Evolutionary conservation across 2,797 vertebrate species (phyloP), one percentile per base, ranked within the genome.

Genomic region (Anniella stebbinsi): DNA sequence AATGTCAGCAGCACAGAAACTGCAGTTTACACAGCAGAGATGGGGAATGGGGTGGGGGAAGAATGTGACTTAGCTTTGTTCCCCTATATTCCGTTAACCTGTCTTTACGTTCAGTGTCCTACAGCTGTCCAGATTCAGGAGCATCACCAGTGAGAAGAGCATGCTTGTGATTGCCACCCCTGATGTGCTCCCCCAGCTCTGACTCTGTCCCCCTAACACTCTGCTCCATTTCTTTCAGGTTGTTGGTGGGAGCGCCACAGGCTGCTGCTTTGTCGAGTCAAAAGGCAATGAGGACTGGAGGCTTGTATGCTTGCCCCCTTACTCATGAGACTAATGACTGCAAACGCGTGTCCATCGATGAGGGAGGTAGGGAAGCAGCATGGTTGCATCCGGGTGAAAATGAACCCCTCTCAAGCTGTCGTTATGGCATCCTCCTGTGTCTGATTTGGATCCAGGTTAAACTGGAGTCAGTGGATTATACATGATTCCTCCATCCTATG

Each of bases 231-330:
- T 80, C 73, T 0, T 75, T 21, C 94, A 99, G 99, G 98, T 97
- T 99, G 90, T 96, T 99, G 92, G 98, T 98, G 86, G 99, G 99
- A 1, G 98, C 99, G 0, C 99, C 99, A 0, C 98, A 98, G 95
- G 98, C 98, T 1, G 95, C 96, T 9, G 98, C 98, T 0, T 95
- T 97, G 90, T 98, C 98, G 25, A 45, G 75, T 63, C 93, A 98
- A 95, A 91, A 88, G 21, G 98, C 98, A 25, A 98, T 96, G 91
- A 97, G 98, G 23, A 98, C 98, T 0, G 99, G 99, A 86, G 99
- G 98, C 4, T 97, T 99, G 92, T 99, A 98, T 28, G 98, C 97
- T 91, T 99, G 99, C 96, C 98, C 98, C 0, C 97, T 99, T 95
- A 98, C 97, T 92, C 93, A 96, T 0, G 98, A 98, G 90, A 97